These are phyloP conservation scores for Suillia variegata DNA, from an alignment of 2,888 invertebrate genomes.

Conservation along the genomic window DNA sequence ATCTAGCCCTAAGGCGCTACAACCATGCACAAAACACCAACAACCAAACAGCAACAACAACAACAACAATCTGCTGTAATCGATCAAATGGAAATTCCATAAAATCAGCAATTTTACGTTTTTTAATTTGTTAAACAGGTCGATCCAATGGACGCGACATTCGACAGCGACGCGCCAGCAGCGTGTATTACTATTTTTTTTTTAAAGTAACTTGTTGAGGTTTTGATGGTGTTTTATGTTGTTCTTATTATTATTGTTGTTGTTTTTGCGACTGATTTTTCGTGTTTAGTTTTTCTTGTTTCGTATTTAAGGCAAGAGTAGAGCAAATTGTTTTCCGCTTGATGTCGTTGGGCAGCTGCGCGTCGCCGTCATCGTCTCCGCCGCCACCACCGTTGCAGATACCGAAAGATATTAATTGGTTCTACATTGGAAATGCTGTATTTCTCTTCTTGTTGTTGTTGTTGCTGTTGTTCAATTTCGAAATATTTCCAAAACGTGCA, in stretches of 20 bases:
- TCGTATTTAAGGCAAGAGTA: too few species aligned
- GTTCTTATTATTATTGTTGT: not conserved
- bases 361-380: conserved; percentile 22
- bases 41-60: too few species aligned
- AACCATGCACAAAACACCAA: too few species aligned
- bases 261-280: not conserved
- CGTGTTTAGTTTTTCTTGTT: too few species aligned
- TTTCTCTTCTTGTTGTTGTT: conserved; percentile 20
- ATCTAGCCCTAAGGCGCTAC: too few species aligned
- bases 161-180: not conserved
- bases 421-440: conserved; percentile 46
- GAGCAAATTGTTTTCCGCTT: too few species aligned
- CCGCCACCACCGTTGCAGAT: not conserved
- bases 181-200: too few species aligned
- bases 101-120: conserved; percentile 19
- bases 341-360: conserved; percentile 50
- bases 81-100: conserved; percentile 39
- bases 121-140: conserved; percentile 38
- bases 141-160: conserved; percentile 25
- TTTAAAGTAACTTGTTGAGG: not conserved
- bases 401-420: conserved; percentile 49
- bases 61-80: conserved; percentile 13
- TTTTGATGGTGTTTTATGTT: not conserved
- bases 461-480: not conserved
- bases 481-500: conserved; percentile 36